A percentile compares a stretch with the other conserved stretches of the same genome.
These are phyloP conservation scores for Plotosus lineatus DNA, from an alignment of 2,113 vertebrate genomes.

Conservation along the genomic window DNA sequence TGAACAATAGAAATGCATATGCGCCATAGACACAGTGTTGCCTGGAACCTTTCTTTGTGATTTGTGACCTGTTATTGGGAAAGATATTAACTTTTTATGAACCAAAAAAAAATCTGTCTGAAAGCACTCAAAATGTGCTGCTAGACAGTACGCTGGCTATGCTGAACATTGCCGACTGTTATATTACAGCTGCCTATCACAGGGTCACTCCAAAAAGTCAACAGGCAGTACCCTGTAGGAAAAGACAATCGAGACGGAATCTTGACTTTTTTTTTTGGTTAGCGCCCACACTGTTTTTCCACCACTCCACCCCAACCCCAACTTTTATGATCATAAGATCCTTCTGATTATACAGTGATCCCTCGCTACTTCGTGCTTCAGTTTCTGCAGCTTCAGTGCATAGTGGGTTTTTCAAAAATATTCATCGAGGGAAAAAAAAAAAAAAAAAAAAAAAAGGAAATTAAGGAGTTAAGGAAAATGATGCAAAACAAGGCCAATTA, in stretches of 20 bases:
- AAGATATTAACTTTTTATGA: too few relatives aligned
- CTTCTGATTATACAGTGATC: too few relatives aligned
- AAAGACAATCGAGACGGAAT: background rate
- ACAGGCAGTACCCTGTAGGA: background rate
- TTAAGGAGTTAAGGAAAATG: too few relatives aligned
- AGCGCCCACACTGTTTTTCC: background rate
- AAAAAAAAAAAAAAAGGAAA: too few relatives aligned
- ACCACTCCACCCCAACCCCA: background rate
- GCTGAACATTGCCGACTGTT: background rate
- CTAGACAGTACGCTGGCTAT: background rate
- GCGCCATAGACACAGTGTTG: background rate
- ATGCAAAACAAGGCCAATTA: too few relatives aligned
- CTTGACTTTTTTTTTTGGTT: background rate
- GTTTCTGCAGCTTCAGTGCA: too few relatives aligned
- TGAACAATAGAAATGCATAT: background rate
- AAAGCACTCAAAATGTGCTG: background rate
- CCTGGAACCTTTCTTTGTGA: background rate
- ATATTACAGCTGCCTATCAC: background rate
- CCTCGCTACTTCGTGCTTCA: too few relatives aligned
- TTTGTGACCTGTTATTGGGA: background rate
- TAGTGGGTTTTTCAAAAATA: too few relatives aligned
- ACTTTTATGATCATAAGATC: background rate
- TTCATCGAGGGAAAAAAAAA: too few relatives aligned
- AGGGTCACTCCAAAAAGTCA: background rate
- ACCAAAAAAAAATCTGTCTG: background rate